phyloP scores from a whole-genome alignment of 2,888 invertebrate genomes.

The Merodon equestris region DNA sequence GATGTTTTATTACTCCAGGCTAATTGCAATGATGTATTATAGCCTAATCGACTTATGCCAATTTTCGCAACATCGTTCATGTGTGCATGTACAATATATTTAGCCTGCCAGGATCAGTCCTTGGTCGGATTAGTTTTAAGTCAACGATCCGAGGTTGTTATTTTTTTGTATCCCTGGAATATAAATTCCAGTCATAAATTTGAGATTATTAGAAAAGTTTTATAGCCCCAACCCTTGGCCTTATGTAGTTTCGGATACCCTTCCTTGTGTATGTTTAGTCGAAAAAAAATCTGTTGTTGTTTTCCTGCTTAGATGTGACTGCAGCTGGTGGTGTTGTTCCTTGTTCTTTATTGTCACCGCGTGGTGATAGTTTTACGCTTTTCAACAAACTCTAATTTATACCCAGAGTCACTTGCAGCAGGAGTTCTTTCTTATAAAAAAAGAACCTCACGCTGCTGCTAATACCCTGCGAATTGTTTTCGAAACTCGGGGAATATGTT shows the following conservation, averaged over 20 bases:
- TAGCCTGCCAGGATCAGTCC: background rate
- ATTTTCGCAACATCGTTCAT: conserved; percentile 32
- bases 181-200: conserved; percentile 69
- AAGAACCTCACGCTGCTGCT: no score
- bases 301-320: no score
- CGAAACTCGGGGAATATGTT: no score
- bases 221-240: conserved; percentile 27
- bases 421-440: no score
- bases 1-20: conserved; percentile 51
- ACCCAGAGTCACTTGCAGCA: conserved; percentile 3
- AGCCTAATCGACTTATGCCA: conserved; percentile 65
- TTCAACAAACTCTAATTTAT: conserved; percentile 56
- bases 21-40: conserved; percentile 67
- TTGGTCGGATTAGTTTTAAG: no score
- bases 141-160: no score
- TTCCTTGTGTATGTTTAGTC: background rate
- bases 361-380: conserved; percentile 51
- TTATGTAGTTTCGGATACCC: background rate
- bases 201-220: conserved; percentile 68
- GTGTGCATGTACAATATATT: background rate
- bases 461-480: no score
- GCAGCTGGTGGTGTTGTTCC: conserved; percentile 53
- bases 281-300: conserved; percentile 56
- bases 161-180: conserved; percentile 41
- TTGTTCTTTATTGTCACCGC: conserved; percentile 13